Evolutionary conservation across 2,113 vertebrate species (phyloP).

Genomic region (Xenus cinereus): DNA sequence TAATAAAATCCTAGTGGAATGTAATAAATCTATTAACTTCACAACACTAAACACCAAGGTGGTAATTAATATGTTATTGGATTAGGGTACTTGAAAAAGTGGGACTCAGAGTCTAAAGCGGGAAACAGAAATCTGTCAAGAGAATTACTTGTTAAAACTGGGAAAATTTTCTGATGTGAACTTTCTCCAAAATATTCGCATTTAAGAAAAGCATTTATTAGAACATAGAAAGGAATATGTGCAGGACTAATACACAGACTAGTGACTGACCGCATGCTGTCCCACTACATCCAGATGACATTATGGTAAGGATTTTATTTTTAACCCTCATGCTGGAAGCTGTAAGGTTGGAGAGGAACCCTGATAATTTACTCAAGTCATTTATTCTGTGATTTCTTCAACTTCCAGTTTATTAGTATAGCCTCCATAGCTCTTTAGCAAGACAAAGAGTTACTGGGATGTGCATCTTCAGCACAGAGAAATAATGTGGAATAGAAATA

Average conservation of each 20-base stretch:
- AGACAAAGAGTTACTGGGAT: neutral
- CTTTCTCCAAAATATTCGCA: neutral
- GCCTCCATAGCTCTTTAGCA: neutral
- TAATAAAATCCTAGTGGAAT: neutral
- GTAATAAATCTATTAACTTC: neutral
- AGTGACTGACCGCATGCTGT: neutral
- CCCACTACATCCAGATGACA: neutral
- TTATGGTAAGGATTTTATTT: neutral
- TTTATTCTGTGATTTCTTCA: neutral
- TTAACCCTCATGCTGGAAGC: neutral
- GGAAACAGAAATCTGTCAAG: neutral
- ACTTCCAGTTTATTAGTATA: neutral
- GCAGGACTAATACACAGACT: neutral
- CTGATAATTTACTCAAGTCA: neutral
- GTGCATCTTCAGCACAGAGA: neutral
- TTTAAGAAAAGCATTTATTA: neutral
- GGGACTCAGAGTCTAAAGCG: neutral
- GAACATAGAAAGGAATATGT: neutral
- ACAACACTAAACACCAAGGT: neutral
- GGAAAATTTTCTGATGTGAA: neutral
- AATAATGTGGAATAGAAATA: neutral
- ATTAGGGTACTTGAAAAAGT: neutral
- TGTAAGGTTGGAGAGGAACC: neutral
- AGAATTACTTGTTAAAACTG: neutral
- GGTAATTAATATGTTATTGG: neutral